phyloP scores from a whole-genome alignment of 1,140 invertebrate species.

The Brachionus plicatilis region DNA sequence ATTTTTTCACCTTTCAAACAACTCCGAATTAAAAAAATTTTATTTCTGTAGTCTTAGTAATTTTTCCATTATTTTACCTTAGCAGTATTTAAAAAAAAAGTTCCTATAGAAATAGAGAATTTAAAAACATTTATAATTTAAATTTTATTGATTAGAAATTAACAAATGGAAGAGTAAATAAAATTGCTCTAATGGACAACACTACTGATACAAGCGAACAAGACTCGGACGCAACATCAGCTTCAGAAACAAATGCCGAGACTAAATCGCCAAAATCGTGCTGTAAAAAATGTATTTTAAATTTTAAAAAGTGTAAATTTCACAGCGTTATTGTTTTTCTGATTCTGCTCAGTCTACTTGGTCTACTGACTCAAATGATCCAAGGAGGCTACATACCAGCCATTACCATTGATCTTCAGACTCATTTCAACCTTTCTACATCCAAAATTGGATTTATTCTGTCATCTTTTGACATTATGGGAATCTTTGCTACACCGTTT shows the following conservation, averaged over 20 bases:
- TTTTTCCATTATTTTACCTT: neutral
- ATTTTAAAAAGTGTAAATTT: constrained; percentile 15
- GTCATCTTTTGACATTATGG: constrained; percentile 46
- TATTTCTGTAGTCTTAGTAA: neutral
- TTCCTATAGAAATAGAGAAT: neutral
- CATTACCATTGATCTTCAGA: constrained; percentile 45
- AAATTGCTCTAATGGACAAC: neutral
- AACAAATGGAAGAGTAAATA: neutral
- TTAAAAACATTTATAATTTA: neutral
- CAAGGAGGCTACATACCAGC: constrained; percentile 41
- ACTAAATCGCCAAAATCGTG: neutral
- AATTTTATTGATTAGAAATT: neutral
- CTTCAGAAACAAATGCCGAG: too few species aligned
- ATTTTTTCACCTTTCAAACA: too few species aligned
- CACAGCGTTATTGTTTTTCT: constrained; percentile 21
- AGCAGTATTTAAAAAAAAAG: neutral
- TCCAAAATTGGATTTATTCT: constrained; percentile 45
- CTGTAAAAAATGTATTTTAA: neutral
- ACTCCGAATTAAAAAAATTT: neutral
- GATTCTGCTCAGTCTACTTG: constrained; percentile 31
- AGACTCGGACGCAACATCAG: neutral
- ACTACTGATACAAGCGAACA: neutral
- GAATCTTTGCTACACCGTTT: constrained; percentile 44
- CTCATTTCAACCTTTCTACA: constrained; percentile 44
- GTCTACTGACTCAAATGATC: constrained; percentile 41